These are phyloP conservation scores for Philypnodon macrostomus DNA, from an alignment of 2,797 vertebrate genomes.

Conservation along the genomic window DNA sequence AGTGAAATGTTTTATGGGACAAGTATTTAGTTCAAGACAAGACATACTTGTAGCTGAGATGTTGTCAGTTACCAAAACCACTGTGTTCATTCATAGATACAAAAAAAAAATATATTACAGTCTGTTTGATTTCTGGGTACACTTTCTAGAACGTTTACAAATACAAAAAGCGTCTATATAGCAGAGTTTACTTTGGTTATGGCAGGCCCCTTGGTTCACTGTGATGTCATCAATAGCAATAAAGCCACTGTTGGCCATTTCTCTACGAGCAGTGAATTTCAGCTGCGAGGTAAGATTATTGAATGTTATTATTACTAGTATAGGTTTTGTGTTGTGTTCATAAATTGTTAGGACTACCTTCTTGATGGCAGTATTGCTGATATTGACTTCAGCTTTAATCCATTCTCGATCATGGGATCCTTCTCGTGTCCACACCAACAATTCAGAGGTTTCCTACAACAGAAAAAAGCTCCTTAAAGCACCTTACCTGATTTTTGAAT, in stretches of 20 bases:
- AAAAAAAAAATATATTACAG: too few relatives aligned
- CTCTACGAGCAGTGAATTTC: slow-evolving; percentile 58
- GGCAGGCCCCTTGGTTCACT: slow-evolving; percentile 66
- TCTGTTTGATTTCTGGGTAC: too few relatives aligned
- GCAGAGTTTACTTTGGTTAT: slow-evolving; percentile 24
- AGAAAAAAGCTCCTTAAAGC: too few relatives aligned
- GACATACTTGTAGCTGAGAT: too few relatives aligned
- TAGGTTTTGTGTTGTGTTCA: background rate
- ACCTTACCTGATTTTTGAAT: too few relatives aligned
- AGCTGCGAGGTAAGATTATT: slow-evolving; percentile 48
- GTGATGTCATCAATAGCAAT: slow-evolving; percentile 77
- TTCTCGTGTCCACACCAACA: slow-evolving; percentile 66
- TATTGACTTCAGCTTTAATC: slow-evolving; percentile 66
- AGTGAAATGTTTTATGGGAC: too few relatives aligned
- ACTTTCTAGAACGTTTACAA: too few relatives aligned
- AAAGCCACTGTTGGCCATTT: slow-evolving; percentile 61
- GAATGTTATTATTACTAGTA: background rate
- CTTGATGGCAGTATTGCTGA: slow-evolving; percentile 32
- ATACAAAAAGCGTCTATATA: too few relatives aligned
- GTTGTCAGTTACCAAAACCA: too few relatives aligned
- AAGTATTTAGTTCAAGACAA: too few relatives aligned
- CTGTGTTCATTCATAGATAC: too few relatives aligned
- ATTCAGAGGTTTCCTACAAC: slow-evolving; percentile 57
- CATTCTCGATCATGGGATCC: slow-evolving; percentile 69
- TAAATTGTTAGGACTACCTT: slow-evolving; percentile 44